phyloP scores from a whole-genome alignment of 2,797 vertebrate species.

The Serranus cabrilla region DNA sequence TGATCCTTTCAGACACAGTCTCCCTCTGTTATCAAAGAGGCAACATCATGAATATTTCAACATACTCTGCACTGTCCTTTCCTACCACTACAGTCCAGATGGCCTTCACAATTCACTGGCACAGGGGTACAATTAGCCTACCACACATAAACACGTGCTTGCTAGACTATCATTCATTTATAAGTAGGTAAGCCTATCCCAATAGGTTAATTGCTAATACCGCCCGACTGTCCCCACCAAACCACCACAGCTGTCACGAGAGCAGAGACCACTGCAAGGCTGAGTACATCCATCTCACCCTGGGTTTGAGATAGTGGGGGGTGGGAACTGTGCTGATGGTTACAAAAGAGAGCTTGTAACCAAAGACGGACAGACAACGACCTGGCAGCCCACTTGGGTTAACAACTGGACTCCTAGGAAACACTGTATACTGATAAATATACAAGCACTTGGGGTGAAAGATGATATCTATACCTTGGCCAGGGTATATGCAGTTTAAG shows the following conservation, averaged over 20 bases:
- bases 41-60: conserved; percentile 64
- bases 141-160: conserved; percentile 56
- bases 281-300: conserved; percentile 26
- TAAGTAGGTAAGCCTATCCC: conserved; percentile 69
- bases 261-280: conserved; percentile 42
- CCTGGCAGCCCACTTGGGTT: conserved; percentile 16
- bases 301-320: conserved; percentile 1
- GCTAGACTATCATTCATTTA: conserved; percentile 64
- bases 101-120: conserved; percentile 52
- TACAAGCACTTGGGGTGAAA: conserved; percentile 20
- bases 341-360: conserved; percentile 44
- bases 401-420: conserved; percentile 37
- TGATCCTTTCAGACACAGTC: conserved; percentile 27
- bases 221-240: conserved; percentile 10
- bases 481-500: neutral
- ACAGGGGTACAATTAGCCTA: conserved; percentile 51
- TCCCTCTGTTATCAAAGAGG: conserved; percentile 21
- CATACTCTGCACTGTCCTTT: conserved; percentile 40
- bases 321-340: conserved; percentile 11
- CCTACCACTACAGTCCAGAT: conserved; percentile 61
- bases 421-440: neutral
- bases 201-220: conserved; percentile 53
- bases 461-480: neutral
- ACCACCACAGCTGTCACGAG: conserved; percentile 41
- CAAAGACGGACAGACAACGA: conserved; percentile 6